Evolutionary conservation across 2,888 invertebrate genomes (phyloP), one percentile per base, ranked within the genome.

Genomic region (Spisula solida): DNA sequence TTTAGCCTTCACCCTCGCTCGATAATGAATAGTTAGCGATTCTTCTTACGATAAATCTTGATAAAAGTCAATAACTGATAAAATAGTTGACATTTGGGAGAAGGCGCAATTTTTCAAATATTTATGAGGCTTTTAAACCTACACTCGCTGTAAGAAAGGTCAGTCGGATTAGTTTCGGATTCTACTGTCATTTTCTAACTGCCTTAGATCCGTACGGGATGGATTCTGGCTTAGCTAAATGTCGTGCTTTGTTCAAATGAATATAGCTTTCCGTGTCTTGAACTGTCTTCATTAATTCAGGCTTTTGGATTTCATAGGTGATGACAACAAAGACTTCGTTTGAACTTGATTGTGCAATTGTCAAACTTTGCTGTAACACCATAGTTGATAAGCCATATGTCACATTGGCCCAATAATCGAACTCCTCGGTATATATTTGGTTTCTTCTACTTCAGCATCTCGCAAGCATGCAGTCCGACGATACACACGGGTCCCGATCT

Each of bases 21-120:
- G 60, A 66, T 66, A 25, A 66, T 66, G 60, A 66, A 66, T 25
- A 66, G 60, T 66, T 66, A 25, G 60, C 25, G 60, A 66, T 66
- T 66, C 51, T 25, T 10, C 0, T 4, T 25, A 6, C 60, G 25
- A 66, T 66, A 66, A 66, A 66, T 66, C 60, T 66, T 66, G 60
- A 66, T 66, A 25, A 66, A n/a, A 10, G 60, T 66, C 60, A 25
- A 66, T 25, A 66, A 66, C 60, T 66, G 60, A 66, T 66, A 66
- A 66, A 66, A 25, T 25, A 66, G 60, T 66, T 66, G 60, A 66
- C 60, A 66, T 66, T 66, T 12, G 8, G 25, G 25, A 25, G 60
- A 66, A 25, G 60, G 60, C 0, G 25, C 10, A 66, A n/a, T 66
- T 66, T 66, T 12, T 25, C 10, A 66, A 66, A 66, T 66, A 25